phyloP scores from a whole-genome alignment of 2,888 invertebrate genomes.

The Cataglyphis cursor region DNA sequence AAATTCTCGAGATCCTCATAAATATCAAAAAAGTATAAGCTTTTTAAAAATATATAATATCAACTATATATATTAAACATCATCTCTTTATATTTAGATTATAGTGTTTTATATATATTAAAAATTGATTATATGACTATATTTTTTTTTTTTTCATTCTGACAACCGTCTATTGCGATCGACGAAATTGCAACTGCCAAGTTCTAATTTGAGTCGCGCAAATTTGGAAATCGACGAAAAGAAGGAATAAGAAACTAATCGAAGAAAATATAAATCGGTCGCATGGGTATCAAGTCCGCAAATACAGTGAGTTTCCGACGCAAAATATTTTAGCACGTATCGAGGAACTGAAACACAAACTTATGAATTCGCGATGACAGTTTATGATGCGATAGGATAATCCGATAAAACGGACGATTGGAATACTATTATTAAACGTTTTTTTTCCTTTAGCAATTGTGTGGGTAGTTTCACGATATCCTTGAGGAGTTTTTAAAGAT shows the following conservation, averaged over 20 bases:
- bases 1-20: background rate
- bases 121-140: background rate
- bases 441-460: background rate
- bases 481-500: background rate
- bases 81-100: background rate
- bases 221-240: background rate
- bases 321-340: constrained; percentile 4
- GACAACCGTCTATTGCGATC: background rate
- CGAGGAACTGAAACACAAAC: background rate
- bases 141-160: constrained; percentile 1
- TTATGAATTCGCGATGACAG: background rate
- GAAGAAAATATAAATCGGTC: background rate
- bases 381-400: background rate
- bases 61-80: background rate
- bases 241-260: background rate
- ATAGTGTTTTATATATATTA: background rate
- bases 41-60: background rate
- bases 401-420: background rate
- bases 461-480: background rate
- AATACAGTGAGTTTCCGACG: background rate
- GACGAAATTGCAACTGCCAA: background rate
- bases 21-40: background rate
- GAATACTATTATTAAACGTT: background rate
- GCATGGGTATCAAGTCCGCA: background rate
- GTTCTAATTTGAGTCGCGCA: constrained; percentile 9